These are phyloP conservation scores for Apodemus sylvaticus DNA, from an alignment of 2,113 vertebrate species.

Conservation along the genomic window DNA sequence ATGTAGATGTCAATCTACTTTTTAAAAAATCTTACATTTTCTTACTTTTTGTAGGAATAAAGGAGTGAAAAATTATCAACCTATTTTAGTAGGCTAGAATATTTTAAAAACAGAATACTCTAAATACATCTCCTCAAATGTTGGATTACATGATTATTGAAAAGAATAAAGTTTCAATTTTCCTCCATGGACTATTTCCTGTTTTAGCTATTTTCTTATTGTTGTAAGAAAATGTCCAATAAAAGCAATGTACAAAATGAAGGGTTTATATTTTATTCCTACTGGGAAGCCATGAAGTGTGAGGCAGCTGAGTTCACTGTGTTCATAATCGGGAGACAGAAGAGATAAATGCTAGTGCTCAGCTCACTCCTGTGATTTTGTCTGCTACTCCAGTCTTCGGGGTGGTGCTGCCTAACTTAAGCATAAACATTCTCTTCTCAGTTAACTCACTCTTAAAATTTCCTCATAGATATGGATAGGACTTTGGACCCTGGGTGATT, in stretches of 20 bases:
- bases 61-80: neutral
- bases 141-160: neutral
- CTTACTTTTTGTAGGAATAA: neutral
- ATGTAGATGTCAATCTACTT: neutral
- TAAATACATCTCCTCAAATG: neutral
- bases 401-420: neutral
- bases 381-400: neutral
- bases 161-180: constrained; percentile 27
- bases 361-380: neutral
- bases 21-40: neutral
- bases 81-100: neutral
- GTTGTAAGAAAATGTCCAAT: neutral
- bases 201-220: neutral
- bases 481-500: neutral
- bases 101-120: neutral
- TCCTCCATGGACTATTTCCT: neutral
- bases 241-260: neutral
- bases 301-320: neutral
- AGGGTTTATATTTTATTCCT: too few relatives aligned
- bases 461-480: neutral
- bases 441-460: neutral
- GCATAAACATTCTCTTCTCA: too few relatives aligned
- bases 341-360: neutral
- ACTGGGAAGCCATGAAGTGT: neutral
- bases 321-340: neutral